Evolutionary conservation across 2,888 invertebrate genomes (phyloP), one percentile per base, ranked within the genome.

Genomic region (Frankliniella intonsa): DNA sequence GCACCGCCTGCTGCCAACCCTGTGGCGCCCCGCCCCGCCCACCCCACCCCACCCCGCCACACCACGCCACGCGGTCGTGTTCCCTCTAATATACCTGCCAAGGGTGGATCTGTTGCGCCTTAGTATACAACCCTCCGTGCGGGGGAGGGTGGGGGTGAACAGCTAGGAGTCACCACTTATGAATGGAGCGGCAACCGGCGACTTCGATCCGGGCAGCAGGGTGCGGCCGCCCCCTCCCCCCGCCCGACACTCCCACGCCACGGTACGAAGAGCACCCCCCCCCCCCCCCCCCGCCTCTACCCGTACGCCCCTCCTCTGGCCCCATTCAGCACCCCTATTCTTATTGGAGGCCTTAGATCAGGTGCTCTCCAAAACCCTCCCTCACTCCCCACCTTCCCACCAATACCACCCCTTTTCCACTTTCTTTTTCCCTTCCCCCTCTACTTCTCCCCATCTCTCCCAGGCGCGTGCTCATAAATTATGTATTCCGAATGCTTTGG

Each of bases 161-260:
- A 25, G 55, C 55, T 9, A 12, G 69, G 25, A 25, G 69, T 76
- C 69, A 25, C 69, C 69, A 76, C 69, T 76, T 76, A 76, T 76
- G 69, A 76, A 76, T 76, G 69, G 69, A 76, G 25, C 69, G 25
- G 11, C 69, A 76, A 76, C 69, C 69, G 69, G 25, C 69, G 69
- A 76, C 69, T 76, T 76, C 69, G 69, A 76, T 76, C 69, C 69
- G 69, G 22, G 22, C 69, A 25, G 22, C 62, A 62, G 62, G 62
- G 62, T 7, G 62, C 62, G 8, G 62, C 14, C 62, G 1, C 62
- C 62, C 62, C 62, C 55, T 55, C 7, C 14, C 62, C 62, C 62
- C 62, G 7, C n/a, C 14, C 62, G 14, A 62, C 62, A 17, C 62
- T 14, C 62, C 62, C 38, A 38, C 38, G 38, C 38, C 38, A 38